A percentile compares a stretch with the other conserved stretches of the same genome.
Evolutionary conservation across 2,113 vertebrate genomes (phyloP).

Genomic region (Erpornis zantholeuca): DNA sequence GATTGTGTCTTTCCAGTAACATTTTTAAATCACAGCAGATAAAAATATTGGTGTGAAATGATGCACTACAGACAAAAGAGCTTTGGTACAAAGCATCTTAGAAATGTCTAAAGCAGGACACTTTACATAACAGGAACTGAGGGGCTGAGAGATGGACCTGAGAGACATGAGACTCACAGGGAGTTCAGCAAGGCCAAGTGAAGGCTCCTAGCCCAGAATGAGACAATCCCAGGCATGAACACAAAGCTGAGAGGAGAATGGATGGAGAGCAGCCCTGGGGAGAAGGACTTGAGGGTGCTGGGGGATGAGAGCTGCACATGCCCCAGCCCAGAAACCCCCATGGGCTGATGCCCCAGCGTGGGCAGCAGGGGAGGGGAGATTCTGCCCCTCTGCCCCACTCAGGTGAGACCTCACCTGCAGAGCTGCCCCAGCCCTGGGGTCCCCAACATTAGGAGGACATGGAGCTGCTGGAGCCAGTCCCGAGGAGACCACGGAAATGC

Average conservation of each 20-base stretch:
- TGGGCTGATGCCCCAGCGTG: fast-evolving
- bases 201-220: background rate
- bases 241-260: background rate
- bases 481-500: fast-evolving
- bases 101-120: background rate
- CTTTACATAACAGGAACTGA: fast-evolving
- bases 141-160: background rate
- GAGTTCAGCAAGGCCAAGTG: background rate
- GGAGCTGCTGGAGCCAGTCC: background rate
- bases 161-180: background rate
- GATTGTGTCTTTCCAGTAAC: slow-evolving; percentile 12
- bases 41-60: slow-evolving; percentile 50
- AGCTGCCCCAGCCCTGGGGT: background rate
- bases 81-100: background rate
- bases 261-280: background rate
- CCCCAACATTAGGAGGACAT: fast-evolving
- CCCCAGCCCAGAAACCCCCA: background rate
- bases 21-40: slow-evolving; percentile 27
- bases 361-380: background rate
- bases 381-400: background rate
- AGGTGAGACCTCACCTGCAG: background rate
- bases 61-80: background rate
- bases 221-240: background rate
- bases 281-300: background rate
- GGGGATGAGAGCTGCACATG: background rate